Conservation (phyloP, 2,113 vertebrate genomes). For the Oncorhynchus masou region DNA sequence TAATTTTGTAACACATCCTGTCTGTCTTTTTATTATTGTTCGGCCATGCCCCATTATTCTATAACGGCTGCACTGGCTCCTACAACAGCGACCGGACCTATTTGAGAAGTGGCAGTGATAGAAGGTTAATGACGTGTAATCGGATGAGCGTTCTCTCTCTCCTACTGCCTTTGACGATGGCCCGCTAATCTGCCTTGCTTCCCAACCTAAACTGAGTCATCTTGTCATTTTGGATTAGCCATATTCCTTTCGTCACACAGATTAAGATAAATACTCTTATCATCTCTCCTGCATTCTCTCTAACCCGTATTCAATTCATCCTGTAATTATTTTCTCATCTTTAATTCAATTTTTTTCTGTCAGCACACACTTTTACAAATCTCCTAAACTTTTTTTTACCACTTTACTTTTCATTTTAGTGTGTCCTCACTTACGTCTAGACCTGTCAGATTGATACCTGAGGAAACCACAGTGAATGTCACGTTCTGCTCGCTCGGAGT, state of each 20-base stretch:
- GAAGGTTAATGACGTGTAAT: slow-evolving; percentile 41
- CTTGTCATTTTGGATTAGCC: slow-evolving; percentile 48
- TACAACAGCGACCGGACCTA: neutral
- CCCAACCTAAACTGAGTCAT: slow-evolving; percentile 28
- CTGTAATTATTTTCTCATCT: slow-evolving; percentile 23
- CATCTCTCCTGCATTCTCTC: slow-evolving; percentile 30
- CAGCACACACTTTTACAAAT: neutral
- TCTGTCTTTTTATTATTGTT: slow-evolving; percentile 5
- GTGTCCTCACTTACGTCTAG: neutral
- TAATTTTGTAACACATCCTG: slow-evolving; percentile 21
- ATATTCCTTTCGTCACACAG: slow-evolving; percentile 43
- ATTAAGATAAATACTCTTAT: slow-evolving; percentile 42
- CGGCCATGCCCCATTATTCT: neutral
- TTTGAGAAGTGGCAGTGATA: slow-evolving; percentile 20
- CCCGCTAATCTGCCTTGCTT: slow-evolving; percentile 32
- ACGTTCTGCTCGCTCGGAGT: neutral
- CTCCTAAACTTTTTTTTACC: slow-evolving; percentile 10
- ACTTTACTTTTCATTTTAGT: slow-evolving; percentile 8
- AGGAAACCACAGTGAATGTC: neutral
- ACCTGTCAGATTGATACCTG: neutral
- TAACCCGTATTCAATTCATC: slow-evolving; percentile 12
- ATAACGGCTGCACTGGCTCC: neutral
- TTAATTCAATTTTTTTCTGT: slow-evolving; percentile 7
- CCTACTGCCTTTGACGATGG: slow-evolving; percentile 21
- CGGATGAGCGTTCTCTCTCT: slow-evolving; percentile 32